Evolutionary conservation across 92 coral and sea anemone genomes (phyloP).

Genomic region (Epizoanthus scotinus): DNA sequence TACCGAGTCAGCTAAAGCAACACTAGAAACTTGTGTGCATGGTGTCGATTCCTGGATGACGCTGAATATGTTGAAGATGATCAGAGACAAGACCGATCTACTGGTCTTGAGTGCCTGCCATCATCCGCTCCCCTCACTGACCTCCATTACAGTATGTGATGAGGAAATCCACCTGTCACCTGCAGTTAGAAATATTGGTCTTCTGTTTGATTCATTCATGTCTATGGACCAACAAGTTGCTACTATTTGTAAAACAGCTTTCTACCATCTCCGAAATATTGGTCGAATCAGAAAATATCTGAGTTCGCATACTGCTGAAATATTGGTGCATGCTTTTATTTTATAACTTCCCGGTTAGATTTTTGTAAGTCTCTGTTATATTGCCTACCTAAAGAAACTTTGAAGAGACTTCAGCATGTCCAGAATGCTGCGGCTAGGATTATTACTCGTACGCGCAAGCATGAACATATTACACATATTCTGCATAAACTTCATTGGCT

Average conservation of each 20-base stretch:
- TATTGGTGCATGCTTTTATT: conserved; percentile 47
- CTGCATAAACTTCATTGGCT: too few relatives aligned
- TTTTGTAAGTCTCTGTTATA: too few relatives aligned
- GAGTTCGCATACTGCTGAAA: too few relatives aligned
- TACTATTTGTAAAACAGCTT: conserved; percentile 44
- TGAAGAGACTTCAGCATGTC: too few relatives aligned
- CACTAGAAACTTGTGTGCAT: conserved; percentile 26
- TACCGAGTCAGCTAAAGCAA: neutral
- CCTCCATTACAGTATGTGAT: conserved; percentile 38
- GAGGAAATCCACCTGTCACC: conserved; percentile 45
- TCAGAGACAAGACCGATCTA: conserved; percentile 35
- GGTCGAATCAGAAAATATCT: too few relatives aligned
- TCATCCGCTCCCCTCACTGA: conserved; percentile 45
- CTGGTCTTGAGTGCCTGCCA: conserved; percentile 27
- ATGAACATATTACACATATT: too few relatives aligned
- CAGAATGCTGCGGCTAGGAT: too few relatives aligned
- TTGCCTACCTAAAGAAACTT: too few relatives aligned
- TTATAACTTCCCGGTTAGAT: conserved; percentile 43
- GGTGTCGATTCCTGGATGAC: too few relatives aligned
- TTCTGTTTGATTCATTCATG: conserved; percentile 45
- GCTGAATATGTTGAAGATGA: conserved; percentile 32
- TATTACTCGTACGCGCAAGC: too few relatives aligned
- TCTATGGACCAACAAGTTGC: conserved; percentile 41
- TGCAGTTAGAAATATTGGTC: conserved; percentile 45
- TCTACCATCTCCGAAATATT: too few relatives aligned